Evolutionary conservation across 2,797 vertebrate species (phyloP).

Genomic region (Alexandromys oeconomus): DNA sequence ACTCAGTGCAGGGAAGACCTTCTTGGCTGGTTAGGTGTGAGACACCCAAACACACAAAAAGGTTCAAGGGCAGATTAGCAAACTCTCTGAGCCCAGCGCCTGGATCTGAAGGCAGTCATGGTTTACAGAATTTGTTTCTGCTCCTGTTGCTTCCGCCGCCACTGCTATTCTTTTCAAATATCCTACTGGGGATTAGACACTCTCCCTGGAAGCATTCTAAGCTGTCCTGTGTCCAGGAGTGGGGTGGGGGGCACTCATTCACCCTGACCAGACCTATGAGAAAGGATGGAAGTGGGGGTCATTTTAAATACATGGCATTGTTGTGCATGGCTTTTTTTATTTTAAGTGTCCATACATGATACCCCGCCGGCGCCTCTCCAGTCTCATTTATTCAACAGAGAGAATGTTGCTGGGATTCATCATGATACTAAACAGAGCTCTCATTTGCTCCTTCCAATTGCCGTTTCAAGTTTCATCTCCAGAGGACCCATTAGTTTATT

Average conservation of each 20-base stretch:
- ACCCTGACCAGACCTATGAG: not conserved
- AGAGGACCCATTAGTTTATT: not conserved
- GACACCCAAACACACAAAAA: not conserved
- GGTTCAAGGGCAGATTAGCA: slow-evolving; percentile 22
- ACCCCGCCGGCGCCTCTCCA: not conserved
- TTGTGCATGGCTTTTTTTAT: not conserved
- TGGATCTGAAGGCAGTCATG: slow-evolving; percentile 9
- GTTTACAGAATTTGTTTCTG: not conserved
- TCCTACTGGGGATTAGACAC: not conserved
- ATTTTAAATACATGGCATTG: not conserved
- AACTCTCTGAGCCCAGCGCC: not conserved
- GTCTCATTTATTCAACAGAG: slow-evolving; percentile 25
- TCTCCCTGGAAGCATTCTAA: not conserved
- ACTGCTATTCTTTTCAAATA: not conserved
- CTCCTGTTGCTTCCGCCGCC: not conserved
- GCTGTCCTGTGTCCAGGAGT: not conserved
- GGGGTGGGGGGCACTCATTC: not conserved
- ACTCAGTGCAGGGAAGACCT: not conserved
- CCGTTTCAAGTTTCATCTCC: slow-evolving; percentile 8
- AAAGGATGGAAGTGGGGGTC: not conserved
- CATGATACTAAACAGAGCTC: not conserved
- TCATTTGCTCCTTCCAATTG: slow-evolving; percentile 8
- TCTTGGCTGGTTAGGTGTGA: not conserved
- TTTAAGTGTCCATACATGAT: not conserved
- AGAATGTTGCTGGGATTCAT: not conserved